phyloP scores from a whole-genome alignment of 2,888 invertebrate genomes.

The Xestia sexstrigata region DNA sequence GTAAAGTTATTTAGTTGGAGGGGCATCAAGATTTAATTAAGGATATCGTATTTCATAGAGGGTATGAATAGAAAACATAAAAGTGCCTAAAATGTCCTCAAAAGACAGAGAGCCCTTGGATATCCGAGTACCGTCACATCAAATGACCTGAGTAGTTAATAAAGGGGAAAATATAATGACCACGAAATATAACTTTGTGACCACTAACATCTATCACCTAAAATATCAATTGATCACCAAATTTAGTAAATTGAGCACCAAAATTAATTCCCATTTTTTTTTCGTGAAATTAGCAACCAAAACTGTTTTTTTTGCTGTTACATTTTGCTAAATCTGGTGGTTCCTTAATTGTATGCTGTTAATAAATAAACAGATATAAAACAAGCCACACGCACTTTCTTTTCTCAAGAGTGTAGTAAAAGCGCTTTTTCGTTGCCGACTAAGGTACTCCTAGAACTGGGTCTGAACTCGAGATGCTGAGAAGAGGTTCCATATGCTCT shows the following conservation, averaged over 20 bases:
- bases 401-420: not conserved
- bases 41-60: conserved; percentile 40
- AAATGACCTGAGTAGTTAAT: not conserved
- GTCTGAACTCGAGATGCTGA: not conserved
- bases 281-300: too few species aligned
- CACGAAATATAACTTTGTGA: too few species aligned
- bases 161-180: too few species aligned
- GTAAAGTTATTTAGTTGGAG: not conserved
- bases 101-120: not conserved
- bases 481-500: not conserved
- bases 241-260: too few species aligned
- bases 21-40: conserved; percentile 9
- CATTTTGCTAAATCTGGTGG: too few species aligned
- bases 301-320: too few species aligned
- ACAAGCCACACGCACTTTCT: not conserved
- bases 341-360: too few species aligned
- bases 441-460: not conserved
- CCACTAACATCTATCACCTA: too few species aligned
- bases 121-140: not conserved
- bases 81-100: conserved; percentile 19
- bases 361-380: conserved; percentile 10
- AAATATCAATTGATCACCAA: too few species aligned
- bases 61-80: conserved; percentile 41
- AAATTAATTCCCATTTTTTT: too few species aligned
- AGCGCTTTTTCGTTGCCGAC: not conserved